A percentile compares a stretch with the other conserved stretches of the same genome.
phyloP scores from a whole-genome alignment of 2,113 vertebrate species.

The Etheostoma cragini region DNA sequence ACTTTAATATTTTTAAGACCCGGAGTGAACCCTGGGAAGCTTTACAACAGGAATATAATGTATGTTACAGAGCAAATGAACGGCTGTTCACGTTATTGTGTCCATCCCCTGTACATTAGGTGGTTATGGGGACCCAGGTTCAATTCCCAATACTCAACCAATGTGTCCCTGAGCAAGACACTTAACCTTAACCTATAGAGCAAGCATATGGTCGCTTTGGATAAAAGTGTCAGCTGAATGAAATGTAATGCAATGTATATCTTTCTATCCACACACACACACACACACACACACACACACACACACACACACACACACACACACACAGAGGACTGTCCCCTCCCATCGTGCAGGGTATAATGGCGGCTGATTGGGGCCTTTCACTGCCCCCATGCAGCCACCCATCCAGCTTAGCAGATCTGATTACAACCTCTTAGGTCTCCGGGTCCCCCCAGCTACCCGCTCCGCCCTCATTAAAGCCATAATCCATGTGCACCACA shows the following conservation, averaged over 20 bases:
- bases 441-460: slow-evolving; percentile 56
- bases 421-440: slow-evolving; percentile 75
- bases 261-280: too few species aligned
- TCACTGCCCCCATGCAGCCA: slow-evolving; percentile 48
- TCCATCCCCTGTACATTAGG: neutral
- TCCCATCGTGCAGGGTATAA: slow-evolving; percentile 19
- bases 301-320: neutral
- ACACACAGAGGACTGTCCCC: neutral
- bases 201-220: too few species aligned
- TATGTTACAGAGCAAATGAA: neutral
- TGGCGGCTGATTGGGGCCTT: slow-evolving; percentile 31
- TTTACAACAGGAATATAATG: neutral
- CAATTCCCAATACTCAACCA: too few species aligned
- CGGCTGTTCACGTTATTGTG: neutral
- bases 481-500: slow-evolving; percentile 71
- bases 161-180: too few species aligned
- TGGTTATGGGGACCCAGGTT: too few species aligned
- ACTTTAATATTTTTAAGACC: too few species aligned
- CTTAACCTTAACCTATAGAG: too few species aligned
- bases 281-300: too few species aligned
- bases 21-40: too few species aligned
- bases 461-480: slow-evolving; percentile 59
- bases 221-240: too few species aligned
- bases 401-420: slow-evolving; percentile 68
- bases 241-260: too few species aligned